Percentiles rank a stretch among this genome's conserved stretches.
phyloP scores from a whole-genome alignment of 2,113 vertebrate species.

The Mus spicilegus region DNA sequence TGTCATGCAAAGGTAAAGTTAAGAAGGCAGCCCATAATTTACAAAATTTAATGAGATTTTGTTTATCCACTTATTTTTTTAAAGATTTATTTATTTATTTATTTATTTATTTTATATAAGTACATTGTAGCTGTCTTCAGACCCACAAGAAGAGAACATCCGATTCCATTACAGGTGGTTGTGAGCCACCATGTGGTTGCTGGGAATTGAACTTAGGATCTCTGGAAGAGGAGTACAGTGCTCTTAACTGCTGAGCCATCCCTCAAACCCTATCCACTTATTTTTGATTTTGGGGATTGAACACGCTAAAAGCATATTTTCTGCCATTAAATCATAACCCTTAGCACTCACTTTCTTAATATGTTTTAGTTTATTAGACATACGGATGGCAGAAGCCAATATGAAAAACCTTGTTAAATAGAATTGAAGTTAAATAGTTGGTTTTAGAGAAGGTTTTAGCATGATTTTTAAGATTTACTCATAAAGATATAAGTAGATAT shows the following conservation, averaged over 20 bases:
- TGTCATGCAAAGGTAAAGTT: neutral
- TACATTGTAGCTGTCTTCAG: too few relatives aligned
- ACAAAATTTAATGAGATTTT: neutral
- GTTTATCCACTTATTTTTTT: neutral
- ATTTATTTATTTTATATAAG: too few relatives aligned
- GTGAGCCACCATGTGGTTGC: too few relatives aligned
- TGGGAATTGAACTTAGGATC: too few relatives aligned
- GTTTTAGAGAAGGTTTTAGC: neutral
- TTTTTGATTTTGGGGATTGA: neutral
- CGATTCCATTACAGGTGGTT: too few relatives aligned
- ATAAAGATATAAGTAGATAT: conserved; percentile 18
- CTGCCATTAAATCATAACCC: too few relatives aligned
- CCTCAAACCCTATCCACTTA: neutral
- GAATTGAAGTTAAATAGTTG: conserved; percentile 27
- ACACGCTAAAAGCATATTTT: too few relatives aligned
- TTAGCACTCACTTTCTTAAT: neutral
- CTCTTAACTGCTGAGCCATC: too few relatives aligned
- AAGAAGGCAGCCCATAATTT: neutral
- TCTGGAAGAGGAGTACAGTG: too few relatives aligned
- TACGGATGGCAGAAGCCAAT: neutral
- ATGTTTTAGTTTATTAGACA: neutral
- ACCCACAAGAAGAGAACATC: too few relatives aligned
- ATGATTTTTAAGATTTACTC: conserved; percentile 31
- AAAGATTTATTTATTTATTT: too few relatives aligned
- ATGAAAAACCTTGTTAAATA: neutral